Base-by-base conservation (phyloP, 2,888 invertebrate genomes). In the Spilosoma lubricipeda region DNA sequence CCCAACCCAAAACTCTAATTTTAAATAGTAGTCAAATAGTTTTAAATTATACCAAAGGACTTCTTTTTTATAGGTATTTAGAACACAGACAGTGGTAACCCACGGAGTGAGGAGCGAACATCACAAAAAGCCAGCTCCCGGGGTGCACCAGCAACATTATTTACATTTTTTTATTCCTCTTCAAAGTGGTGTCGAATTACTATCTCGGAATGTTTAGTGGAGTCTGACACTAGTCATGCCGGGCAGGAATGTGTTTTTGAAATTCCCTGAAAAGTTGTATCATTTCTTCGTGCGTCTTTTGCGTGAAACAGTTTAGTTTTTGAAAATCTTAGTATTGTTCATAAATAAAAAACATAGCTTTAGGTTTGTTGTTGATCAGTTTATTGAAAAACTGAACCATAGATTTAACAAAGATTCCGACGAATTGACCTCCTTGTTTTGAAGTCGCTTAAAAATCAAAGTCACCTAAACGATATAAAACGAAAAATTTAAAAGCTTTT, bases 161-260 rank as follows among this genome's bases (percentile, higher is more conserved):
- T 94, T 91, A 90, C 88, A 88, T 92, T 93, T 93, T 92, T 93
- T 93, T 93, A 87, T 89, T 89, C 88, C 87, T 82, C 84, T 83
- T 83, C 88, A 86, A 89, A 91, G 91, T 91, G 90, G 94, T 93
- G 92, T 95, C 93, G 89, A 93, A 93, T 95, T 95, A 94, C 95
- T 90, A 91, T 91, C 90, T 91, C 86, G 93, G 94, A 94, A 94
- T 94, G 93, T 91, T 88, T 90, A 89, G 90, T 91, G 88, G 75
- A 77, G 87, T 83, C 85, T 84, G 85, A 86, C 86, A 80, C 81
- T 85, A 83, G 85, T 79, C 84, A 76, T 79, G 85, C 80, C 81
- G 79, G 76, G 72, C 74, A 79, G 80, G 86, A 88, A 89, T 85
- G 83, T 88, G 89, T 84, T 80, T 83, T 82, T 88, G 87, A 79